Evolutionary conservation across 2,888 invertebrate species (phyloP), one percentile per base, ranked within the genome.

Genomic region (Dastarcus helophoroides): DNA sequence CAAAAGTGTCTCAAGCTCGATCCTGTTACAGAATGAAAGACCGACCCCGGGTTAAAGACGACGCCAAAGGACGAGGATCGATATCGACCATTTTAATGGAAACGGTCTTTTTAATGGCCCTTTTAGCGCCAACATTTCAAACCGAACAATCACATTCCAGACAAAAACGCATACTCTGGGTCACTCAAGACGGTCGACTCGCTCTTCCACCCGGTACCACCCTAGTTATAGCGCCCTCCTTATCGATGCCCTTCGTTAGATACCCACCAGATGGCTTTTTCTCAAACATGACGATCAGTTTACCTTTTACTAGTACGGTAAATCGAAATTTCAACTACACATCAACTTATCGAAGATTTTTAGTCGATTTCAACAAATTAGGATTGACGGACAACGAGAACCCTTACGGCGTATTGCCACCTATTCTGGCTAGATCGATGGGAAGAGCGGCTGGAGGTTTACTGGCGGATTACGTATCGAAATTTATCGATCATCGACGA

Each of bases 321-420:
- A n/a, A n/a, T n/a, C n/a, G n/a, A n/a, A n/a, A n/a, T n/a, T n/a
- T n/a, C n/a, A n/a, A n/a, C n/a, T n/a, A n/a, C n/a, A n/a, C n/a
- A n/a, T n/a, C n/a, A n/a, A n/a, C n/a, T n/a, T n/a, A 10, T 32
- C 14, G 5, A 22, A 21, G 17, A 21, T 39, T 56, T 61, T 19
- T 65, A 86, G 86, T 86, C 58, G 83, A 85, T 52, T 85, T 86
- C 54, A 83, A 84, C 59, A 81, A 82, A 56, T 62, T 86, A 41
- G 86, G 86, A 8, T 57, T 86, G 44, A 86, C 86, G n/a, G 86
- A 86, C 54, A 85, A 86, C 54, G 82, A 85, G 54, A 86, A 86
- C 62, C 86, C 86, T 0, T 78, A 82, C 50, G 86, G 86, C 9
- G 78, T 77, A 24, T 58, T 85, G 32, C 84, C 85, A 0, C 79